phyloP scores from a whole-genome alignment of 2,888 invertebrate species.

The Mesochorus sp. region DNA sequence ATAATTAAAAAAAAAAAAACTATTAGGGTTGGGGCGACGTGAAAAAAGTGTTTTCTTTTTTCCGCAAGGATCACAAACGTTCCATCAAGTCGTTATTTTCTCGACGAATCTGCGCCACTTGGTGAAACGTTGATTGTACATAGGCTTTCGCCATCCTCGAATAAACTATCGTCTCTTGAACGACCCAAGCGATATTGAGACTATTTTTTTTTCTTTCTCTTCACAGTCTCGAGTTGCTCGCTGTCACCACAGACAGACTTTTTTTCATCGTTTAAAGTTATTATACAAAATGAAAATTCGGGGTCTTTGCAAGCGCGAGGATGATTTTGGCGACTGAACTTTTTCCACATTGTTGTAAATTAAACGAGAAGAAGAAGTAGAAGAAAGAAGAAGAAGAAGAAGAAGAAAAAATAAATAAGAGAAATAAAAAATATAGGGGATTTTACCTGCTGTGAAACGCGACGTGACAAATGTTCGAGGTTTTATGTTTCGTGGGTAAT shows the following conservation, averaged over 20 bases:
- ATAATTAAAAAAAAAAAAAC: constrained; percentile 28
- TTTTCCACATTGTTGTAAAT: constrained; percentile 49
- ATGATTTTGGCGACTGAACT: constrained; percentile 38
- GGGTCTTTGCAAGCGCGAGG: constrained; percentile 6
- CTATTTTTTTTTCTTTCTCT: background rate
- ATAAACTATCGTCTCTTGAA: background rate
- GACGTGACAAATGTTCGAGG: no score
- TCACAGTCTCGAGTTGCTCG: no score
- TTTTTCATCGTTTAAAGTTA: no score
- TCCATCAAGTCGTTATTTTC: background rate
- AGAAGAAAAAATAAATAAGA: constrained; percentile 9
- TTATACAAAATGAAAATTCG: background rate
- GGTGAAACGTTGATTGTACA: constrained; percentile 12
- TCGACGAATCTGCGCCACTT: background rate
- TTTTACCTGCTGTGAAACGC: constrained; percentile 14
- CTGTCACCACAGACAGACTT: no score
- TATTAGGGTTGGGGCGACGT: constrained; percentile 56
- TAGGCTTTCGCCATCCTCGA: background rate
- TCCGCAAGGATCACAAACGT: constrained; percentile 38
- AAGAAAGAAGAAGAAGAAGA: constrained; percentile 17
- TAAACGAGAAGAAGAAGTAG: constrained; percentile 13
- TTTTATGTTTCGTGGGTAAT: no score
- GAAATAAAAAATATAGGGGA: background rate
- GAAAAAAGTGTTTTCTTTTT: constrained; percentile 43
- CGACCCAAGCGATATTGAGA: background rate